phyloP scores from a whole-genome alignment of 2,113 vertebrate genomes.

The Pandion haliaetus region DNA sequence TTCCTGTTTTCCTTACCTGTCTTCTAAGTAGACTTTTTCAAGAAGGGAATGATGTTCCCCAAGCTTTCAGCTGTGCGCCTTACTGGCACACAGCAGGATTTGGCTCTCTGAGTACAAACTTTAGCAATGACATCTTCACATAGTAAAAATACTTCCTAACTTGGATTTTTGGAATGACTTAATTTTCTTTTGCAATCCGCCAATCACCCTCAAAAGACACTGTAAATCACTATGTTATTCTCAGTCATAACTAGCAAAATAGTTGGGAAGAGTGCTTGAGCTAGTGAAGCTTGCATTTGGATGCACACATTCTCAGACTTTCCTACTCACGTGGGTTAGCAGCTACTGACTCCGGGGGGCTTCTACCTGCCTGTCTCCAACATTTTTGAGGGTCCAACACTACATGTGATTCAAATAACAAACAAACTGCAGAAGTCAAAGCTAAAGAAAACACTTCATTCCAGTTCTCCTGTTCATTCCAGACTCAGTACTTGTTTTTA shows the following conservation, averaged over 20 bases:
- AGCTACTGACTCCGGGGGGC: background rate
- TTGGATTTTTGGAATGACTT: background rate
- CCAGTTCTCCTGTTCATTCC: background rate
- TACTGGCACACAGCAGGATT: background rate
- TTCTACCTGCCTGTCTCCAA: background rate
- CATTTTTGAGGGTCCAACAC: background rate
- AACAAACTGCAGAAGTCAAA: background rate
- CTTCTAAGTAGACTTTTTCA: background rate
- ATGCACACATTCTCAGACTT: background rate
- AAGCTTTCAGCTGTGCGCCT: background rate
- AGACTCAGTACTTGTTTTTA: background rate
- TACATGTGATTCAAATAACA: background rate
- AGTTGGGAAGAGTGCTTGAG: background rate
- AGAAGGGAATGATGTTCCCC: background rate
- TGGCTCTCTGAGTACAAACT: background rate
- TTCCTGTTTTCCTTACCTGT: background rate
- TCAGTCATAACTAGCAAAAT: background rate
- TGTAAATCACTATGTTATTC: background rate
- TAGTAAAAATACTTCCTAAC: conserved; percentile 17
- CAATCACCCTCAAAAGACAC: background rate
- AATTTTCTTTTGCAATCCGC: background rate
- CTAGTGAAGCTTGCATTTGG: background rate
- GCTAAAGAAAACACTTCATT: background rate
- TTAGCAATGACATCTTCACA: conserved; percentile 8
- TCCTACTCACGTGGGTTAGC: background rate